These are phyloP conservation scores for Drosophila mulleri DNA, from an alignment of 2,888 invertebrate species.

Conservation along the genomic window DNA sequence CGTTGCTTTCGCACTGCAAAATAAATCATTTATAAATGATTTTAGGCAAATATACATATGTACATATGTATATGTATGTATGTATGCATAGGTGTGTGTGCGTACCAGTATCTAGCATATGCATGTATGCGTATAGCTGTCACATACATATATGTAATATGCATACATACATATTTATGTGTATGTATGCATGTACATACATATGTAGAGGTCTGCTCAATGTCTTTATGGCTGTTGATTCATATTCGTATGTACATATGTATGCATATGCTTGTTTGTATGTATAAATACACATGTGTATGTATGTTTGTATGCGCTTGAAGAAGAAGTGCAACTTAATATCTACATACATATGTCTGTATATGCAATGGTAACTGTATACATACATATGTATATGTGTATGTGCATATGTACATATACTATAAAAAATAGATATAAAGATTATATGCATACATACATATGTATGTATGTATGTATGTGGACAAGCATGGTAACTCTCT, in stretches of 20 bases:
- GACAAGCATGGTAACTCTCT: neutral
- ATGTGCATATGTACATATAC: neutral
- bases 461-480: too few relatives aligned
- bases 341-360: neutral
- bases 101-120: neutral
- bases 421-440: neutral
- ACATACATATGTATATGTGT: too few relatives aligned
- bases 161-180: neutral
- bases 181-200: neutral
- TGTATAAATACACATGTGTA: neutral
- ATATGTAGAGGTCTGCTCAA: constrained; percentile 1
- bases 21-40: constrained; percentile 41
- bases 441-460: neutral
- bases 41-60: constrained; percentile 3
- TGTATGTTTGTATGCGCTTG: neutral
- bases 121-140: neutral
- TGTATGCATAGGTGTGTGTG: neutral
- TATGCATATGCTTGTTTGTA: neutral
- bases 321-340: constrained; percentile 7
- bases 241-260: neutral
- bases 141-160: neutral
- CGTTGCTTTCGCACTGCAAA: constrained; percentile 37
- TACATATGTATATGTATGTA: neutral
- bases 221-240: constrained; percentile 12
- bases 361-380: neutral